phyloP scores from a whole-genome alignment of 1,140 invertebrate species.

The Lanistes nyassanus region DNA sequence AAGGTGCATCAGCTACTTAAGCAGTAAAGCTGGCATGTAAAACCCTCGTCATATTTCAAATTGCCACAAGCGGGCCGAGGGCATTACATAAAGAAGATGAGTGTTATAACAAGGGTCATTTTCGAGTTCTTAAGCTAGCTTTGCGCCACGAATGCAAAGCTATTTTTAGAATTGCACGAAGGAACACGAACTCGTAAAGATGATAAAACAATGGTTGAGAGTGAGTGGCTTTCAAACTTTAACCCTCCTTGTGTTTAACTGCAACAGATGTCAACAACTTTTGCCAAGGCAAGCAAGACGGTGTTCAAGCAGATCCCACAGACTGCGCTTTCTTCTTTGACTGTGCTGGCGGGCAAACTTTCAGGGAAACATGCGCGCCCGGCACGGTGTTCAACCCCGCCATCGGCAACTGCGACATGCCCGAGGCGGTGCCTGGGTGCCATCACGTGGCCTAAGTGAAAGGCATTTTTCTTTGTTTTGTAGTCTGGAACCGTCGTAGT shows the following conservation, averaged over 20 bases:
- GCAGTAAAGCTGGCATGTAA: too few relatives aligned
- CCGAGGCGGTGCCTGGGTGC: conserved; percentile 36
- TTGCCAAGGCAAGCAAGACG: conserved; percentile 35
- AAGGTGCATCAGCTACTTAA: too few relatives aligned
- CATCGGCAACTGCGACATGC: conserved; percentile 37
- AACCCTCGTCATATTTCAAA: too few relatives aligned
- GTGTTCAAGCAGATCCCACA: conserved; percentile 33
- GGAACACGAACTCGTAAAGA: background rate
- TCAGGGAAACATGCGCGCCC: conserved; percentile 27
- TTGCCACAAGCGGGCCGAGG: too few relatives aligned
- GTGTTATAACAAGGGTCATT: too few relatives aligned
- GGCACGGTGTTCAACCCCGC: conserved; percentile 28
- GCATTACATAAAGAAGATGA: too few relatives aligned
- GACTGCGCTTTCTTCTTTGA: conserved; percentile 37
- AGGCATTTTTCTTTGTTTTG: too few relatives aligned
- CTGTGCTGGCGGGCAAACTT: conserved; percentile 31
- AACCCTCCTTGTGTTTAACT: background rate
- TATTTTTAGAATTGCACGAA: too few relatives aligned
- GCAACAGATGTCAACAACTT: conserved; percentile 20
- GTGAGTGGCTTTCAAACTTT: background rate
- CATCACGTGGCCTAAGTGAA: background rate
- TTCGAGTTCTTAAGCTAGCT: too few relatives aligned
- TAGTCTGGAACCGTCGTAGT: too few relatives aligned
- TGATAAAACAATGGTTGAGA: background rate
- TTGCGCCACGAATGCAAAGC: too few relatives aligned